Evolutionary conservation across 2,888 invertebrate genomes (phyloP), one percentile per base, ranked within the genome.

Genomic region (Eurytoma californica): DNA sequence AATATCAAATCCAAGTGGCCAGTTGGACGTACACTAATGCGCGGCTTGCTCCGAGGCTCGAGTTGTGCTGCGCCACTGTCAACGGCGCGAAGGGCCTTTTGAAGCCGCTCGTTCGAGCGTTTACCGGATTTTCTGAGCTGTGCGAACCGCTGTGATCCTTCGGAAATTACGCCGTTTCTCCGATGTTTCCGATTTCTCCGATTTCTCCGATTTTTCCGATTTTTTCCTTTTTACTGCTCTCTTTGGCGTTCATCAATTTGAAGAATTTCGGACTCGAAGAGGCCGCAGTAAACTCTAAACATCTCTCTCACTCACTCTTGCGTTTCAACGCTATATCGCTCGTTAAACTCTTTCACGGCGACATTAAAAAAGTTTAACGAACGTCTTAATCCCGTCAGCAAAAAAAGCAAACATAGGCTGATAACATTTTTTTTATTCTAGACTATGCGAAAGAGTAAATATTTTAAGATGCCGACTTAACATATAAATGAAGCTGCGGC

Each of bases 361-460:
- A 61, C 61, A 63, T 78, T 78, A 78, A 78, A 78, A 61, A 4
- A 30, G 30, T 30, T 30, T 30, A 30, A 68, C 14, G 13, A 66
- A 85, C 82, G 84, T 87, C 86, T 87, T 86, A 86, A 87, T 86
- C 86, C 86, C 55, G 47, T 53, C 58, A 14, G 4, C 51, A 30
- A 16, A 18, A 47, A n/a, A 69, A 61, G 12, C 24, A 49, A 60
- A 61, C 70, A 47, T 55, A n/a, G 60, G 5, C 9, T 49, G 69
- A 28, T 28, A 49, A 28, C 13, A 24, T 58, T 2, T 49, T 63
- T 74, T 77, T 70, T 39, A 1, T 73, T 63, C 69, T 74, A 79
- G 68, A 68, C 68, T 18, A 61, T 7, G 18, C 16, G 20, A 60
- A 60, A 68, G 28, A 3, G 60, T 85, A 86, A 86, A 86, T 85